These are phyloP conservation scores for Elysia chlorotica DNA, from an alignment of 1,140 invertebrate species.

Conservation along the genomic window DNA sequence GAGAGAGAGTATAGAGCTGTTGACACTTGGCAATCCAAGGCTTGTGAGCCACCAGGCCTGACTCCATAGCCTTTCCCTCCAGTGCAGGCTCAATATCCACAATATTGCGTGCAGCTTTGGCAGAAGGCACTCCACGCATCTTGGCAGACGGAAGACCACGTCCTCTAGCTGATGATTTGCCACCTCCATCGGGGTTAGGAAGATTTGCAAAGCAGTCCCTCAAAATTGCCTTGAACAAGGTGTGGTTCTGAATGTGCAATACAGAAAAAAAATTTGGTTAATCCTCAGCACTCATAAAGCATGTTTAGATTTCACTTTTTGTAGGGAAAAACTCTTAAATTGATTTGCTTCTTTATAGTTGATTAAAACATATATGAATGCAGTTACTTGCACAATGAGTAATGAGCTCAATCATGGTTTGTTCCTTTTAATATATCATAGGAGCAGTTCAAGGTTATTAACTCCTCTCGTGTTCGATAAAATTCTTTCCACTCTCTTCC, in stretches of 20 bases:
- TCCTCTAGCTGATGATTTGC: constrained; percentile 5
- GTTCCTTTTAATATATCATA: too few species aligned
- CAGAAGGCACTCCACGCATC: constrained; percentile 22
- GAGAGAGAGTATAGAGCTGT: constrained; percentile 57
- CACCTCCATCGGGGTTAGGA: constrained; percentile 38
- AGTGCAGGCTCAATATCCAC: constrained; percentile 49
- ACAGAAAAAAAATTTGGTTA: too few species aligned
- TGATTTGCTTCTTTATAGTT: too few species aligned
- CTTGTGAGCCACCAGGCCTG: constrained; percentile 54
- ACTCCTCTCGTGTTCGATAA: too few species aligned
- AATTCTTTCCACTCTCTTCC: too few species aligned
- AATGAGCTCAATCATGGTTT: too few species aligned
- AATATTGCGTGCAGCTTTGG: background rate
- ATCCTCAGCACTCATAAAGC: too few species aligned
- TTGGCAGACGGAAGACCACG: constrained; percentile 36
- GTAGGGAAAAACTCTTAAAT: background rate
- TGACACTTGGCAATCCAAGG: constrained; percentile 58
- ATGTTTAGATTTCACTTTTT: background rate
- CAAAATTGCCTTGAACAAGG: constrained; percentile 53
- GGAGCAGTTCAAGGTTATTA: too few species aligned
- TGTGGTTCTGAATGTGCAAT: constrained; percentile 50
- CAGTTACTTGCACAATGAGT: too few species aligned
- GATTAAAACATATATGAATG: too few species aligned
- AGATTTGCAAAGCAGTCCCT: constrained; percentile 57
- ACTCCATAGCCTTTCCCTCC: constrained; percentile 49